phyloP scores from a whole-genome alignment of 1,140 invertebrate species.

The Drosophila rufa region DNA sequence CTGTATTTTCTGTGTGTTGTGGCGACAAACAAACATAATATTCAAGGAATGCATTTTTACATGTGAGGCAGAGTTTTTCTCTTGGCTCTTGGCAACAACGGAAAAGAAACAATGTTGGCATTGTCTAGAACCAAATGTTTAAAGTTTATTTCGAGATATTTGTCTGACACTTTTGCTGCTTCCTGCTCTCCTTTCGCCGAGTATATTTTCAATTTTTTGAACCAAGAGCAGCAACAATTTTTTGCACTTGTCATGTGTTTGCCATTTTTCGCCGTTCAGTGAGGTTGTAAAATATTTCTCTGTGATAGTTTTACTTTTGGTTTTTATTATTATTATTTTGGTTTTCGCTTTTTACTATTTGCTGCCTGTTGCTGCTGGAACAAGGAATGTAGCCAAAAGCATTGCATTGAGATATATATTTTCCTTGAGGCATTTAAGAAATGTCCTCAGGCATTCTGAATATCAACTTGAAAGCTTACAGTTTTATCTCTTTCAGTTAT shows the following conservation, averaged over 20 bases:
- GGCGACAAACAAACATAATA: slow-evolving; percentile 46
- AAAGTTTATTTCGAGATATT: slow-evolving; percentile 40
- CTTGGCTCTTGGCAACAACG: slow-evolving; percentile 32
- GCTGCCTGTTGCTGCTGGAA: slow-evolving; percentile 32
- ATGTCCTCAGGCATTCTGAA: slow-evolving; percentile 5
- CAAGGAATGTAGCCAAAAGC: slow-evolving; percentile 18
- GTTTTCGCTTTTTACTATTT: neutral
- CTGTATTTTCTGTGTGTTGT: slow-evolving; percentile 18
- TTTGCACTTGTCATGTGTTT: slow-evolving; percentile 64
- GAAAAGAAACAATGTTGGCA: slow-evolving; percentile 17
- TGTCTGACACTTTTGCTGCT: slow-evolving; percentile 37
- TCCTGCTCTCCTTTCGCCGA: slow-evolving; percentile 16
- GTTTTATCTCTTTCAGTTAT: slow-evolving; percentile 1
- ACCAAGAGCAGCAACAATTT: slow-evolving; percentile 48
- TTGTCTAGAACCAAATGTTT: slow-evolving; percentile 32
- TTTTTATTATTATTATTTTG: slow-evolving; percentile 2
- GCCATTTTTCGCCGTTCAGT: slow-evolving; percentile 53
- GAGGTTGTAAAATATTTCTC: slow-evolving; percentile 35
- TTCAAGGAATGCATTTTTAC: slow-evolving; percentile 39
- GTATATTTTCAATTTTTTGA: slow-evolving; percentile 71
- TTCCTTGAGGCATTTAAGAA: slow-evolving; percentile 17
- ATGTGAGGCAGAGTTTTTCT: slow-evolving; percentile 24
- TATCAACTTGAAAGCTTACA: neutral
- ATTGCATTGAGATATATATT: slow-evolving; percentile 30
- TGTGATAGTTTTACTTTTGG: slow-evolving; percentile 9